Evolutionary conservation across 1,140 invertebrate species (phyloP), one percentile per base, ranked within the genome.

Genomic region (Tribolium castaneum): DNA sequence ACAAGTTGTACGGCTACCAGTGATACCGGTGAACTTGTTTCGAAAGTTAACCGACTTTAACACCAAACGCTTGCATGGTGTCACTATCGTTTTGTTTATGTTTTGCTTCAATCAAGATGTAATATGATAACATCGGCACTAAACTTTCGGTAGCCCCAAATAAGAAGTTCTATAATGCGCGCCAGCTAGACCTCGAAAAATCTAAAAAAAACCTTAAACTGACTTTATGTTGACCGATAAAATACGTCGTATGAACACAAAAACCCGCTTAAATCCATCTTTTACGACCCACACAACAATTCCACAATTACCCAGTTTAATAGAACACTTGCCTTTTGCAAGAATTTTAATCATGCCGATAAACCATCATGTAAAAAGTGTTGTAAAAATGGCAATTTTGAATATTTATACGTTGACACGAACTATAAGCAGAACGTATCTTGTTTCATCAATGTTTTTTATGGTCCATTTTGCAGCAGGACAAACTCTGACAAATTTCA

Each of bases 51-150:
- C 71, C 71, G 52, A 73, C 71, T 73, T 73, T 66, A 54, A 73
- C 71, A 73, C 49, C 52, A 66, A 66, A 66, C 59, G 30, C 59
- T 66, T 66, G 59, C 59, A 73, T 54, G 52, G 71, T 73, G 71
- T 73, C 71, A 73, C 71, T 35, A 73, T 73, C 71, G 52, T 73
- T 73, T 73, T 73, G 71, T 73, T 73, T 73, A 73, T 73, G 52
- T 73, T 73, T 73, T 73, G 50, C 71, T 73, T 73, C 71, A 73
- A 73, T 73, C 49, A 73, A 73, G 71, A 73, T 73, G 71, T 52
- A 73, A 73, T 73, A 73, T 54, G 71, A 73, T 73, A 73, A 73
- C 71, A 73, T 73, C 71, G 52, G 52, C 10, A 52, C 30, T 73
- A 73, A 73, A 73, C 49, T 51, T 73, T 73, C 71, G 50, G 71